Conservation (phyloP, 2,113 vertebrate species). For the Rhineura floridana region DNA sequence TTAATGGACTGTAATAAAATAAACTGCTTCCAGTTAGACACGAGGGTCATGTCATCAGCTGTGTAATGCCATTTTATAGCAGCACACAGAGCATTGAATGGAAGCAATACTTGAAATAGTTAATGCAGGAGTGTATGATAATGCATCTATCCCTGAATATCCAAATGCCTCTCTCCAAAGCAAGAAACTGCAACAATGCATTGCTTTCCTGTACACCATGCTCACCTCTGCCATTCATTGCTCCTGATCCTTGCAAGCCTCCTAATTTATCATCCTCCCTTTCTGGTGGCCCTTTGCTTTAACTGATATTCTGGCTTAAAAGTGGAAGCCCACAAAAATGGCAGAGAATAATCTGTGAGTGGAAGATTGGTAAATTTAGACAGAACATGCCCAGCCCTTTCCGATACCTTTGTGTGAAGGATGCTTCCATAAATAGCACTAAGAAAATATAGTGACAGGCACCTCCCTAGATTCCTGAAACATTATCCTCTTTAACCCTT, state of each 20-base stretch:
- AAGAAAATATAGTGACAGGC: background rate
- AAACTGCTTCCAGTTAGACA: slow-evolving; percentile 48
- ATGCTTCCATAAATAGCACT: background rate
- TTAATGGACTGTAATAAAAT: slow-evolving; percentile 64
- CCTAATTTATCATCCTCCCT: background rate
- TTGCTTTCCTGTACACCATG: background rate
- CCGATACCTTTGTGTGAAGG: background rate
- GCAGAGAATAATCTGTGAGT: background rate
- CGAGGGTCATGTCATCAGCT: slow-evolving; percentile 49
- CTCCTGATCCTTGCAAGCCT: background rate
- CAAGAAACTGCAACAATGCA: background rate
- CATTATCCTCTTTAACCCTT: background rate
- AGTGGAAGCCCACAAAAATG: background rate
- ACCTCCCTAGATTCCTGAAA: background rate
- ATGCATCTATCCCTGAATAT: background rate
- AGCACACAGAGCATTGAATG: slow-evolving; percentile 39
- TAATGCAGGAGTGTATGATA: background rate
- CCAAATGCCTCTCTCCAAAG: background rate
- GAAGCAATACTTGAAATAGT: slow-evolving; percentile 16
- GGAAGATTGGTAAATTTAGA: background rate
- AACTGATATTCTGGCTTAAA: background rate
- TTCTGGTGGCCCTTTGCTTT: background rate
- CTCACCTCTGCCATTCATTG: background rate
- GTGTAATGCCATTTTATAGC: slow-evolving; percentile 52
- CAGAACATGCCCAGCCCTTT: background rate